Base-by-base conservation (phyloP, 2,888 invertebrate species). In the Hermaeophaga mercurialis region DNA sequence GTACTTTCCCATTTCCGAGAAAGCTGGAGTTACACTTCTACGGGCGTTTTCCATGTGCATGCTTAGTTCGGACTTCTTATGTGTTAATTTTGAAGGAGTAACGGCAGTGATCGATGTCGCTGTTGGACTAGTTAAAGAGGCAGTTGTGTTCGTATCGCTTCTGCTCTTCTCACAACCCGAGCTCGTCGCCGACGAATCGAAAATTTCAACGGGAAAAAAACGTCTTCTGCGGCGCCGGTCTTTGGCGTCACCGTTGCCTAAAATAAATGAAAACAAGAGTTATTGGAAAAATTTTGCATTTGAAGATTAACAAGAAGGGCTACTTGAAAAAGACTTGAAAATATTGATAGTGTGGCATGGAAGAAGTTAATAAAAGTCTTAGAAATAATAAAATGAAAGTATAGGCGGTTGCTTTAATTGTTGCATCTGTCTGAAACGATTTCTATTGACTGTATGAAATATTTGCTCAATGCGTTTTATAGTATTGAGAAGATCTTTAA, bases 31-130 rank as follows among this genome's bases (percentile, higher is more conserved):
- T 12, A 74, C 68, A 18, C 74, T 72, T 50, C 69, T 70, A 6
- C 78, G 69, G n/a, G 77, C 77, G 54, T 78, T 78, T 61, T 77
- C 77, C 78, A 78, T 78, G 58, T 78, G 78, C 43, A 76, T 63
- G 46, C 77, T 74, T 43, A 78, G 65, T 58, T 76, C 75, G 15
- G 76, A 75, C 62, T 70, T 71, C 55, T 65, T 68, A 34, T 68
- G 61, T 18, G 56, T 60, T 8, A 19, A 11, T 56, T 48, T 45
- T 7, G 69, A 63, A 9, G 63, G 49, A 24, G 63, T 54, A 26
- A 67, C 60, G 70, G 70, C 70, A 71, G 70, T 72, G 70, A 62
- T 68, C 36, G 70, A 54, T 43, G 61, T 49, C 14, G 54, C 45
- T n/a, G 56, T 22, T 26, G 62, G 50, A 34, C 54, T 39, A 28